Evolutionary conservation across 2,797 vertebrate species (phyloP), one percentile per base, ranked within the genome.

Genomic region (Lophius americanus): DNA sequence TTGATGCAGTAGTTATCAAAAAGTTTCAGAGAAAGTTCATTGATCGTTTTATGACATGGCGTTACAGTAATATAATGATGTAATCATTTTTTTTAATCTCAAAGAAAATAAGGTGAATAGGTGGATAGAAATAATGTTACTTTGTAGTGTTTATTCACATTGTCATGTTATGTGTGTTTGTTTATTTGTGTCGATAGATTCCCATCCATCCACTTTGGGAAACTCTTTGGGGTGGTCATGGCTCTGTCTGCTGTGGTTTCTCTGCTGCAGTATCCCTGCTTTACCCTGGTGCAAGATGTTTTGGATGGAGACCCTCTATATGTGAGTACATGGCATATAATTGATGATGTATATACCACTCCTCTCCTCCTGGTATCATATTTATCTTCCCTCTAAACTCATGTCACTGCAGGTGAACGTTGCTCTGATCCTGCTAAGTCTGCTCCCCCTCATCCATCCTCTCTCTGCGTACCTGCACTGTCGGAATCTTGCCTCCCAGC

Each of bases 141-240:
- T 23, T 23, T 23, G 23, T 23, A 1, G 23, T 23, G 23, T 23
- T 23, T 23, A 23, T 23, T 23, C 23, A 23, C 23, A 23, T 23
- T 23, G 2, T 23, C 23, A 23, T 23, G 23, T 23, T 1, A 23
- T 23, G 43, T 44, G 43, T 13, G 43, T 73, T 37, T 61, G 23
- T 64, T 12, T 79, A 44, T 81, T 48, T 58, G 41, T 80, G 46
- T 77, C 50, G 64, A 44, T 68, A 98, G 97, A n/a, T 98, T 98
- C 67, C 97, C 96, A 0, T 35, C 88, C 0, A 86, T 92, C 72
- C 96, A 98, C 81, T 98, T 97, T 3, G 96, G 97, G 68, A 98
- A 98, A 89, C 82, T 99, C 41, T 97, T 91, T 0, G 96, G 96
- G 51, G 66, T 94, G 69, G 51, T 94, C 74, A 93, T 97, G 96